Evolutionary conservation across 2,888 invertebrate genomes (phyloP), one percentile per base, ranked within the genome.

Genomic region (Tryphoninae sp.): DNA sequence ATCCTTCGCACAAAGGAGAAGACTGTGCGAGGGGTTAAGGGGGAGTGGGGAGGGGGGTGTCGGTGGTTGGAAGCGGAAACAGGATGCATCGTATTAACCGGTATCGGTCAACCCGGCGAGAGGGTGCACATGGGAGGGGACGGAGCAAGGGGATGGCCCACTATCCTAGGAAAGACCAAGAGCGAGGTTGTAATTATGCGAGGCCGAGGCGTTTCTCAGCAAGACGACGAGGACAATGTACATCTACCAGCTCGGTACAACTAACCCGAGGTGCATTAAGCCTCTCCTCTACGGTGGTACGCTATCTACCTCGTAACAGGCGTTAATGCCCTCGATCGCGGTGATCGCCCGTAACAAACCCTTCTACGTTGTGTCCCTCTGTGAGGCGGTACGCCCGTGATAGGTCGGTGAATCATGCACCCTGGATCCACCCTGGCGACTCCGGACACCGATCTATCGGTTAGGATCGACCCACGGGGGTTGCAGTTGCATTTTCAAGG

Each of bases 271-370:
- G 72, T 53, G 84, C 78, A 84, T 81, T 85, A 84, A 84, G 72
- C 77, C 55, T 55, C 71, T 67, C 49, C 69, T 71, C 76, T 69
- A 42, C 67, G n/a, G 26, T 49, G 55, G 45, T 59, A 45, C 42
- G 62, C 84, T 81, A 81, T 83, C 72, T 74, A 71, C 22, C 75
- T 65, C 59, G 83, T 83, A 83, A 85, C 86, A 85, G 82, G 85
- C 82, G 83, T 82, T 86, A 86, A 86, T 84, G 78, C 85, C 84
- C 33, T 55, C 81, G 75, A 82, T 80, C 80, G 81, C 40, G 53
- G 53, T 78, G 53, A 33, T 65, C 71, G 79, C 82, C 79, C 81
- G 26, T 83, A 83, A 76, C 80, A 55, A 79, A 83, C 82, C 19
- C n/a, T 4, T n/a, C 33, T 13, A 33, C 61, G 62, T 13, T 8